These are phyloP conservation scores for Drosophila nebulosa DNA, from an alignment of 1,140 invertebrate species.

Conservation along the genomic window DNA sequence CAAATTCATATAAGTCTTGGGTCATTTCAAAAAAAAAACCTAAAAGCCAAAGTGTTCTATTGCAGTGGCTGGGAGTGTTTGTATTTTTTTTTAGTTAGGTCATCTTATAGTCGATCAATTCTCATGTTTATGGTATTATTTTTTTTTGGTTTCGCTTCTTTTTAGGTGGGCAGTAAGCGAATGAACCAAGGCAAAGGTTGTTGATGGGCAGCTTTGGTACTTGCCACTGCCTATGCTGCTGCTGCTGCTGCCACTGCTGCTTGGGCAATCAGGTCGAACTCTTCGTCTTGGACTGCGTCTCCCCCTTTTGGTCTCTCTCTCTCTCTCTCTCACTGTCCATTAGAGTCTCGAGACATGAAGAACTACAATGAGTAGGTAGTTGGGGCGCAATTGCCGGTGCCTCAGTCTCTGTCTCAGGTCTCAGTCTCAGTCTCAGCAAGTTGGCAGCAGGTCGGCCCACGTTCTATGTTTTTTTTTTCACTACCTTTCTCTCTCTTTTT, in stretches of 20 bases:
- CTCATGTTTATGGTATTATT: not conserved
- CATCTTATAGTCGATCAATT: not conserved
- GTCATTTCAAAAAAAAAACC: too few species aligned
- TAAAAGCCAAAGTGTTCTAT: too few species aligned
- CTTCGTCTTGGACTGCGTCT: conserved; percentile 31
- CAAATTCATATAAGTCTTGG: too few species aligned
- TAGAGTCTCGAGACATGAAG: conserved; percentile 68
- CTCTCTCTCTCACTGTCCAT: conserved; percentile 18
- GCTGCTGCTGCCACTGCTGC: conserved; percentile 13
- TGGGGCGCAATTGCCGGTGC: conserved; percentile 71
- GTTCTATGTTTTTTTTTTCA: conserved; percentile 51
- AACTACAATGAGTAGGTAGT: conserved; percentile 79
- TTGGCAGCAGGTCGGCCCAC: conserved; percentile 77
- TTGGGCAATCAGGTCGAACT: conserved; percentile 68
- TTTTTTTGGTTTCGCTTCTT: not conserved
- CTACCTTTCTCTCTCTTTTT: not conserved
- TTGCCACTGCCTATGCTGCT: conserved; percentile 27
- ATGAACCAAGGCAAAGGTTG: conserved; percentile 60
- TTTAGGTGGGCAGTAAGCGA: conserved; percentile 46
- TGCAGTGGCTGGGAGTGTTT: not conserved
- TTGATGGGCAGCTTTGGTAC: conserved; percentile 65
- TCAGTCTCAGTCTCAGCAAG: conserved; percentile 11
- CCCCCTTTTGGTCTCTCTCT: conserved; percentile 20
- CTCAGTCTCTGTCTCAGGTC: conserved; percentile 20
- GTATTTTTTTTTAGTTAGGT: not conserved